A percentile compares a stretch with the other conserved stretches of the same genome.
Evolutionary conservation across 2,888 invertebrate genomes (phyloP).

Genomic region (Tipula confusa): DNA sequence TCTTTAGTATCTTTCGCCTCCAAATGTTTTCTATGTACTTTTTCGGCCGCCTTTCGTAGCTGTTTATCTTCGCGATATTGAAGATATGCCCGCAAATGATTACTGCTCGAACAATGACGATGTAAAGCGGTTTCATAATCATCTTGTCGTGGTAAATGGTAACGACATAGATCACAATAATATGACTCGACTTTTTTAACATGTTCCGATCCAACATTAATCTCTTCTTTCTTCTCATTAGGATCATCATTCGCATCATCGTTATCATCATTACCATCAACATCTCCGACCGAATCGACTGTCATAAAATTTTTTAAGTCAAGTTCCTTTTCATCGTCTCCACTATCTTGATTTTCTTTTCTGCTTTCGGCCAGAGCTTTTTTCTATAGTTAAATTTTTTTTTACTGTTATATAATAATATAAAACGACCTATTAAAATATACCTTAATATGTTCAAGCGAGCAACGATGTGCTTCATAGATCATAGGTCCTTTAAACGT

Average conservation of each 20-base stretch:
- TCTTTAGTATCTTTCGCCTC: constrained; percentile 40
- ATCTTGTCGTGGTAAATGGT: constrained; percentile 62
- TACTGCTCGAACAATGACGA: constrained; percentile 69
- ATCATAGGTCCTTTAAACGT: constrained; percentile 80
- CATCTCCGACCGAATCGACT: constrained; percentile 82
- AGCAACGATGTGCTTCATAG: constrained; percentile 78
- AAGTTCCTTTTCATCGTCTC: constrained; percentile 66
- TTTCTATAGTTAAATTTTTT: constrained; percentile 47
- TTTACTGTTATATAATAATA: constrained; percentile 27
- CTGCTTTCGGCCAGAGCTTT: constrained; percentile 53
- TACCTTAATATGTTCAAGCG: constrained; percentile 75
- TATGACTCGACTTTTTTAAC: constrained; percentile 73
- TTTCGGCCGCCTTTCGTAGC: constrained; percentile 65
- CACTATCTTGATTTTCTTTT: constrained; percentile 54
- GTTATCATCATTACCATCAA: constrained; percentile 59
- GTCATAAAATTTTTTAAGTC: constrained; percentile 83
- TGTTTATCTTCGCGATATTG: constrained; percentile 73
- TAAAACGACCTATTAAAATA: not conserved
- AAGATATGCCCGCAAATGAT: constrained; percentile 72
- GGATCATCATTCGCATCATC: constrained; percentile 56
- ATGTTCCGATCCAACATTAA: constrained; percentile 71
- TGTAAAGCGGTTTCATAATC: constrained; percentile 60
- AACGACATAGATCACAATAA: constrained; percentile 75
- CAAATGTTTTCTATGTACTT: constrained; percentile 59
- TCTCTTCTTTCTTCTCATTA: constrained; percentile 61